Base-by-base conservation (phyloP, 2,113 vertebrate genomes). In the Muntiacus reevesi region DNA sequence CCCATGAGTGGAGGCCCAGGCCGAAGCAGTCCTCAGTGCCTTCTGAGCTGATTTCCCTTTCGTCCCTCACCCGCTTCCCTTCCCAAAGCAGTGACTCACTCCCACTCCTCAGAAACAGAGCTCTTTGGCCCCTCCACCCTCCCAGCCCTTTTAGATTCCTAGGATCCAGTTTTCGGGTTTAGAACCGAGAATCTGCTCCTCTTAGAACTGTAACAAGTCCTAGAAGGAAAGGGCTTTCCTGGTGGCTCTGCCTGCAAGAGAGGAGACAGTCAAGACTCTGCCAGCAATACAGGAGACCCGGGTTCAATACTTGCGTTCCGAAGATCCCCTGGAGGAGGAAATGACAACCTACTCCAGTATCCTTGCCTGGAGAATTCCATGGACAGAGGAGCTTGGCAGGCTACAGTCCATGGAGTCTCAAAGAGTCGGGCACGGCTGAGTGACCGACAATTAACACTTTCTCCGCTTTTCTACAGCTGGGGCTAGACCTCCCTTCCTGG, bases 161-260 rank as follows among this genome's bases (percentile, higher is more conserved):
- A 23, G 57, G 55, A 62, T 95, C 91, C 87, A 11, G 11, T 83
- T 96, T 97, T 89, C 91, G 50, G 60, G 60, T 76, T 71, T 62
- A 91, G 85, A 94, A 83, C 25, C 4, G 15, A 78, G 43, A 96
- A 87, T 90, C 67, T 33, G 36, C n/a, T 89, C 36, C 43, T 91
- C 89, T 89, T 79, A 67, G 83, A 74, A 57, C 54, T 90, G 30
- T 91, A 54, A 87, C 55, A 86, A 45, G 54, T 96, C 50, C 59
- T 89, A 55, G 84, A 47, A 74, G 60, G 71, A n/a, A 43, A 76
- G 67, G n/a, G n/a, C 67, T 71, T 71, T 10, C n/a, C 67, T 71
- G 67, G 19, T 71, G 67, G 67, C 19, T 40, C n/a, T 36, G n/a
- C 67, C 67, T 71, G 67, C n/a, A 23, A 71, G 19, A 71, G 67